These are phyloP conservation scores for Baronia brevicornis DNA, from an alignment of 2,888 invertebrate genomes.

Conservation along the genomic window DNA sequence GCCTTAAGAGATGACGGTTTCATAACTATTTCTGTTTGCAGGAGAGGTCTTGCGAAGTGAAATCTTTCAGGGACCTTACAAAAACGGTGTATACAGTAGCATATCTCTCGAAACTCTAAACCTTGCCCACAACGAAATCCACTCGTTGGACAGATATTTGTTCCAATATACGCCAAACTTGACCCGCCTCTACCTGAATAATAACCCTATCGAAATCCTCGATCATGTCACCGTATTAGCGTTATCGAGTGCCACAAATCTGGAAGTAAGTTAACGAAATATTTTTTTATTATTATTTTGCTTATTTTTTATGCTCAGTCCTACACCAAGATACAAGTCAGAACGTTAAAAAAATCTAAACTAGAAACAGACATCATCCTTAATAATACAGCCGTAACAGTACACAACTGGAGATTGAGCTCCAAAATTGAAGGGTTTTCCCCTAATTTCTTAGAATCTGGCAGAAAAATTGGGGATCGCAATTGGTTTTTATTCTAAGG, in stretches of 20 bases:
- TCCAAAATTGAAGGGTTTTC: too few species aligned
- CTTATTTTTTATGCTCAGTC: too few species aligned
- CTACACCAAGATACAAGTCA: too few species aligned
- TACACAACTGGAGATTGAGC: too few species aligned
- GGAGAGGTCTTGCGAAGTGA: slow-evolving; percentile 78
- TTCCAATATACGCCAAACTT: slow-evolving; percentile 80
- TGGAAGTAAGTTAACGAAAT: slow-evolving; percentile 77
- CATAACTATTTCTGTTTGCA: slow-evolving; percentile 33
- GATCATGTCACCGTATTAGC: slow-evolving; percentile 77
- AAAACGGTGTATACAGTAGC: slow-evolving; percentile 69
- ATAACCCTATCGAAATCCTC: slow-evolving; percentile 77
- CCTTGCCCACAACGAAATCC: slow-evolving; percentile 78
- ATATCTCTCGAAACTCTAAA: slow-evolving; percentile 77
- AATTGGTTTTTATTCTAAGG: too few species aligned
- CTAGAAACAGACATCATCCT: too few species aligned
- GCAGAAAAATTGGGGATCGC: too few species aligned
- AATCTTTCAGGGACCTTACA: slow-evolving; percentile 80
- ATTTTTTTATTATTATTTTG: too few species aligned
- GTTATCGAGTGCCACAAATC: slow-evolving; percentile 64
- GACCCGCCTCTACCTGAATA: slow-evolving; percentile 75
- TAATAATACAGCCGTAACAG: too few species aligned
- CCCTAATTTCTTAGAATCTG: too few species aligned
- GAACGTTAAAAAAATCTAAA: too few species aligned
- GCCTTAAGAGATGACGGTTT: not conserved
- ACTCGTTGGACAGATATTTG: slow-evolving; percentile 75